A percentile compares a stretch with the other conserved stretches of the same genome.
Conservation (phyloP, 1,140 invertebrate genomes). For the Gonatopus flavifemur region DNA sequence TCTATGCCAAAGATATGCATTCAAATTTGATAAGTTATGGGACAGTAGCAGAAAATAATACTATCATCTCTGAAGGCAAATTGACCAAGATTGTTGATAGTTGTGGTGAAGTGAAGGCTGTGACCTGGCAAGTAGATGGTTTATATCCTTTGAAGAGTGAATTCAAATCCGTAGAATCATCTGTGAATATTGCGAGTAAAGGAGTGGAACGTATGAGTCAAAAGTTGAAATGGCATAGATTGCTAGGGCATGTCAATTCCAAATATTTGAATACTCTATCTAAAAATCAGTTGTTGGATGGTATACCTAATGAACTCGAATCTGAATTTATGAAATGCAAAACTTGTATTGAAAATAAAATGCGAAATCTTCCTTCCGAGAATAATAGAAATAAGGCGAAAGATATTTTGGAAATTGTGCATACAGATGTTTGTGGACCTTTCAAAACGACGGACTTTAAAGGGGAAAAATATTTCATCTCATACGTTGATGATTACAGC, state of each 20-base stretch:
- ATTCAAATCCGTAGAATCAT: not conserved
- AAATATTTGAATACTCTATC: conserved; percentile 1
- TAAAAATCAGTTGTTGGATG: conserved; percentile 7
- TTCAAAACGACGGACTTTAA: conserved; percentile 1
- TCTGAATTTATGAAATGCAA: not conserved
- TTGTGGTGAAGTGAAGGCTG: not conserved
- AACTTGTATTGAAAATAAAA: conserved; percentile 5
- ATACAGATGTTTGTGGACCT: conserved; percentile 2
- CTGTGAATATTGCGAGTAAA: not conserved
- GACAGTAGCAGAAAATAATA: conserved; percentile 4
- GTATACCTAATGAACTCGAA: conserved; percentile 7
- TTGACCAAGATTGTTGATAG: conserved; percentile 14
- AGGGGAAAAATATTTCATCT: conserved; percentile 12
- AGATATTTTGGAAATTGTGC: conserved; percentile 8
- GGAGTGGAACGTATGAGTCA: not conserved
- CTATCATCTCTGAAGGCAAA: conserved; percentile 2
- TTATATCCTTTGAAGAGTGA: conserved; percentile 7
- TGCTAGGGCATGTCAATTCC: conserved; percentile 11
- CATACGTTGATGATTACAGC: not conserved
- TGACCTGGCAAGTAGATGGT: conserved; percentile 2
- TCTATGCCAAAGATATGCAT: conserved; percentile 7
- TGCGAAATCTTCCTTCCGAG: not conserved
- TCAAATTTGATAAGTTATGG: conserved; percentile 10
- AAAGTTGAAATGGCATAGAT: conserved; percentile 11
- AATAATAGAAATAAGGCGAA: conserved; percentile 7